phyloP scores from a whole-genome alignment of 2,888 invertebrate species.

The Hypsopygia costalis region DNA sequence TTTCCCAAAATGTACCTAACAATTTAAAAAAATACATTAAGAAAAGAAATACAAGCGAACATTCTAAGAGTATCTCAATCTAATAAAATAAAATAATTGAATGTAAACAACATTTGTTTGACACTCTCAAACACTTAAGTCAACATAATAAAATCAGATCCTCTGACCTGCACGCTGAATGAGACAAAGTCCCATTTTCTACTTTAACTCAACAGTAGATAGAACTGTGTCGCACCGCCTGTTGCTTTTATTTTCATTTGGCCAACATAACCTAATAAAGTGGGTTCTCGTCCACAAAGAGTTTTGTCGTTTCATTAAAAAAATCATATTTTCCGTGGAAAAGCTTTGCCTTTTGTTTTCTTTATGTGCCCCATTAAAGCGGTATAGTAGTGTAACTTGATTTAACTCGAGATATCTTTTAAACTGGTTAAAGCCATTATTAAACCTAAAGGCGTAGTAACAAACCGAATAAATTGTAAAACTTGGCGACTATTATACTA shows the following conservation, averaged over 20 bases:
- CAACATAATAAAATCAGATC: constrained; percentile 10
- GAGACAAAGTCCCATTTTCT: constrained; percentile 22
- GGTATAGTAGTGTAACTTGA: constrained; percentile 12
- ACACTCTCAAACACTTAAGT: background rate
- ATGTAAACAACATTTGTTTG: background rate
- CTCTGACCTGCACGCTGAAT: constrained; percentile 5
- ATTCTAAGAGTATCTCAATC: too few species aligned
- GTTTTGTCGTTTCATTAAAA: constrained; percentile 62
- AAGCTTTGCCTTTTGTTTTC: constrained; percentile 40
- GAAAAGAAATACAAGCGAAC: too few species aligned
- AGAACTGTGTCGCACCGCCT: constrained; percentile 32
- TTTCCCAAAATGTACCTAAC: too few species aligned
- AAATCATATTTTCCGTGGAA: constrained; percentile 55
- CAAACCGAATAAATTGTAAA: too few species aligned
- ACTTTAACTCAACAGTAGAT: constrained; percentile 12
- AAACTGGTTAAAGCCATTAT: constrained; percentile 1
- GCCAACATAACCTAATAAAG: constrained; percentile 67
- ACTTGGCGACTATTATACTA: too few species aligned
- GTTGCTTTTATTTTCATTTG: constrained; percentile 69
- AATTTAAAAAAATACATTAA: too few species aligned
- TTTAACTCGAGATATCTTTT: constrained; percentile 5
- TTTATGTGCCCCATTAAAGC: constrained; percentile 20
- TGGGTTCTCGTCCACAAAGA: constrained; percentile 57
- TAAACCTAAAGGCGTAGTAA: too few species aligned
- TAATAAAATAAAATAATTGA: too few species aligned